Conservation (phyloP, 2,888 invertebrate genomes). For the Dynastes tityus region DNA sequence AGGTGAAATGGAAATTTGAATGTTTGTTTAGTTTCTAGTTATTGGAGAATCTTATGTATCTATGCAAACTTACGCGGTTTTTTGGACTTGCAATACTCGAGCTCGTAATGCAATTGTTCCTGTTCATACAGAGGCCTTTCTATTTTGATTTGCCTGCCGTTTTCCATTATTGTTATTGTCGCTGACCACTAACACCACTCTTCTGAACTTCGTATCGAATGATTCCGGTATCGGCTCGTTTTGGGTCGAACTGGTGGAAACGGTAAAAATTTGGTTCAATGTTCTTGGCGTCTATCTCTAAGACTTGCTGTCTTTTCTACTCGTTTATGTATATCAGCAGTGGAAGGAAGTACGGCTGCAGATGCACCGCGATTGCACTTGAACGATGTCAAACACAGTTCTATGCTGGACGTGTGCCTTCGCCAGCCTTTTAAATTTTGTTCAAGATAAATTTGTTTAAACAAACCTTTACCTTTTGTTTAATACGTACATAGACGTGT, state of each 20-base stretch:
- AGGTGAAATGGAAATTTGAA: too few relatives aligned
- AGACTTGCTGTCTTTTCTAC: conserved; percentile 14
- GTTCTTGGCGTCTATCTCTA: conserved; percentile 8
- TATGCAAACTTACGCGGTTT: conserved; percentile 67
- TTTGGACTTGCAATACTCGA: conserved; percentile 64
- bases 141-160: conserved; percentile 64
- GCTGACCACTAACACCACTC: not conserved
- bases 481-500: conserved; percentile 28
- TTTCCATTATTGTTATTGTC: conserved; percentile 55
- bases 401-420: conserved; percentile 30
- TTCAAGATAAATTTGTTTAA: conserved; percentile 45
- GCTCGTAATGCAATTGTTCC: conserved; percentile 61
- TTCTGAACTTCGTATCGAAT: conserved; percentile 12
- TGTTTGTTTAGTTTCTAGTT: too few relatives aligned
- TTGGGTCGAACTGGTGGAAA: not conserved
- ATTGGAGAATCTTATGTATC: too few relatives aligned
- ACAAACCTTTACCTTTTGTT: conserved; percentile 43
- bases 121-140: conserved; percentile 72
- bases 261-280: conserved; percentile 44
- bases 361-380: conserved; percentile 12
- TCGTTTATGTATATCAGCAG: not conserved
- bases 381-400: conserved; percentile 23
- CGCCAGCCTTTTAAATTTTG: conserved; percentile 42
- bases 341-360: not conserved
- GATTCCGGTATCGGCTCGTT: conserved; percentile 18